These are phyloP conservation scores for Dissostichus mawsoni DNA, from an alignment of 2,113 vertebrate genomes.

Conservation along the genomic window DNA sequence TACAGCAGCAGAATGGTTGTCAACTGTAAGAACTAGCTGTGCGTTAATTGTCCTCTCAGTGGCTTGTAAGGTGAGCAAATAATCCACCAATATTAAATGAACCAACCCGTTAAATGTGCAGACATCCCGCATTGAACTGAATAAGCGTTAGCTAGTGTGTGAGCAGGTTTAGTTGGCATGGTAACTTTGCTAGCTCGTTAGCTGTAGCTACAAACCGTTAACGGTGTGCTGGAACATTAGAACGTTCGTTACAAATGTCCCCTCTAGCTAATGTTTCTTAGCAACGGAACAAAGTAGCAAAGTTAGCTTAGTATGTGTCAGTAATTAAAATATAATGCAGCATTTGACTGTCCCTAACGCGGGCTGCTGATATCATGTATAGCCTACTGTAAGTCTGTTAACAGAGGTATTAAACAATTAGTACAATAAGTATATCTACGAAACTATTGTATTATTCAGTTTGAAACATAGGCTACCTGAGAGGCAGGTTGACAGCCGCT, in stretches of 20 bases:
- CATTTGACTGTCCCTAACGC: too few species aligned
- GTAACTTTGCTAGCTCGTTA: conserved; percentile 31
- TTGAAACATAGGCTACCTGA: too few species aligned
- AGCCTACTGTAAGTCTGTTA: too few species aligned
- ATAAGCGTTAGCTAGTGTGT: background rate
- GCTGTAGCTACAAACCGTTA: background rate
- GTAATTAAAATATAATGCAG: too few species aligned
- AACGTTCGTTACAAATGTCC: background rate
- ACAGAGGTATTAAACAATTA: too few species aligned
- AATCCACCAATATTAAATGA: background rate
- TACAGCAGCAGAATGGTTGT: conserved; percentile 3
- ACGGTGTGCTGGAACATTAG: background rate
- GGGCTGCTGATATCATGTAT: too few species aligned
- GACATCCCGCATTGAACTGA: background rate
- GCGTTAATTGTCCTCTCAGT: background rate
- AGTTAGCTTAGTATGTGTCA: too few species aligned
- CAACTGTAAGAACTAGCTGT: background rate
- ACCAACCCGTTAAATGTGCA: background rate
- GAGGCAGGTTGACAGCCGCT: too few species aligned
- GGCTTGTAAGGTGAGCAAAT: conserved; percentile 18
- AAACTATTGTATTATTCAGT: too few species aligned
- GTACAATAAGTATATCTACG: too few species aligned
- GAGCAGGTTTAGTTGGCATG: background rate
- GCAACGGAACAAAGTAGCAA: too few species aligned
- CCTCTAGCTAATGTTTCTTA: too few species aligned